A percentile compares a stretch with the other conserved stretches of the same genome.
Evolutionary conservation across 2,888 invertebrate species (phyloP).

Genomic region (Bellardia bayeri): DNA sequence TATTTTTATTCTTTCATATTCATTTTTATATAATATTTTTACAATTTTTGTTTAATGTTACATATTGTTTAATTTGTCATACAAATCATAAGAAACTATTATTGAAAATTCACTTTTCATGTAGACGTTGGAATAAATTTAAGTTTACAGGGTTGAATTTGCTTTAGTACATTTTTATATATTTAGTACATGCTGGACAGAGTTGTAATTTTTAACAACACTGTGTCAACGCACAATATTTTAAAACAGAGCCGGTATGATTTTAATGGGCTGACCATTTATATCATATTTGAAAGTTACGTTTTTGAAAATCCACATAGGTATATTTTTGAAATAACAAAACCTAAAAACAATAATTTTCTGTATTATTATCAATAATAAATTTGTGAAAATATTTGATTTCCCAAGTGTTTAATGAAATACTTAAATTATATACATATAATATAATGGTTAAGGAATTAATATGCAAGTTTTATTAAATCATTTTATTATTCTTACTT

Average conservation of each 20-base stretch:
- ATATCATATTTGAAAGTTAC: background rate
- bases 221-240: background rate
- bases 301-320: too few relatives aligned
- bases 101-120: conserved; percentile 15
- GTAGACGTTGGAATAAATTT: conserved; percentile 59
- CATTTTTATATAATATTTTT: background rate
- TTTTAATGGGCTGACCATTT: background rate
- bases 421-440: too few relatives aligned
- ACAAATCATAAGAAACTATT: conserved; percentile 12
- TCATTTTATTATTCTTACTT: too few relatives aligned
- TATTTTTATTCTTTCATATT: conserved; percentile 24
- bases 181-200: conserved; percentile 3
- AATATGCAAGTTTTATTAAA: too few relatives aligned
- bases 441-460: too few relatives aligned
- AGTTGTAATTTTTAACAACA: conserved; percentile 14
- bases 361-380: too few relatives aligned
- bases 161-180: conserved; percentile 5
- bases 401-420: too few relatives aligned
- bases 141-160: conserved; percentile 47
- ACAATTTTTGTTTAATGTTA: background rate
- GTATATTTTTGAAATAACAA: too few relatives aligned
- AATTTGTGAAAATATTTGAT: too few relatives aligned
- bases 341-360: too few relatives aligned
- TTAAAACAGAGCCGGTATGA: background rate
- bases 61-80: background rate